These are phyloP conservation scores for Rhagium mordax DNA, from an alignment of 2,888 invertebrate species.

Conservation along the genomic window DNA sequence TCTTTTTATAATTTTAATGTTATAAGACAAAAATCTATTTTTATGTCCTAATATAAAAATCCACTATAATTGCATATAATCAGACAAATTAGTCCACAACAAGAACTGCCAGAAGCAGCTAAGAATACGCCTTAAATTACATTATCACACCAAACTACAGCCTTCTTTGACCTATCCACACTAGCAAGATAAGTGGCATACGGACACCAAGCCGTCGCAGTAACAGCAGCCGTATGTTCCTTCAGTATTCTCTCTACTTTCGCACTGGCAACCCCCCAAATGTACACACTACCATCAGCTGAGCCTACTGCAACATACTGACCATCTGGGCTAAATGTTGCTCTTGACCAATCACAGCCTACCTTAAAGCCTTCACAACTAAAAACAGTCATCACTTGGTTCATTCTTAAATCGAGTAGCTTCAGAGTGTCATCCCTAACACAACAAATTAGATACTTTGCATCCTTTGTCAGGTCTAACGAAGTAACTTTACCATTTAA, in stretches of 20 bases:
- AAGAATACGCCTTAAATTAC: constrained; percentile 6
- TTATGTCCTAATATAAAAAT: not conserved
- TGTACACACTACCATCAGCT: constrained; percentile 90
- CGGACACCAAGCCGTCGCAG: constrained; percentile 92
- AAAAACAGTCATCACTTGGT: constrained; percentile 89
- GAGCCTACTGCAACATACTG: constrained; percentile 93
- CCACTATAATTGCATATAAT: not conserved
- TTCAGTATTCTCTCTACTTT: constrained; percentile 85
- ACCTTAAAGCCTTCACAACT: constrained; percentile 97
- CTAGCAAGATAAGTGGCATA: constrained; percentile 85
- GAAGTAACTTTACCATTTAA: constrained; percentile 97
- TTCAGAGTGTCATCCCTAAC: constrained; percentile 96
- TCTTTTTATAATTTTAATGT: too few species aligned
- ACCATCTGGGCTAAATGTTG: constrained; percentile 93
- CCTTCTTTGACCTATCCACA: constrained; percentile 87
- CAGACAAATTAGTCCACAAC: not conserved
- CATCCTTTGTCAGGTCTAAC: constrained; percentile 93
- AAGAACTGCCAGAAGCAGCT: not conserved
- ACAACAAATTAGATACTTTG: constrained; percentile 91
- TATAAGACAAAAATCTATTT: too few species aligned
- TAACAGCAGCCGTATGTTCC: constrained; percentile 87
- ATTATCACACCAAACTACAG: constrained; percentile 78
- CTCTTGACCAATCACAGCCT: constrained; percentile 94
- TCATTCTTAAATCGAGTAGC: constrained; percentile 94
- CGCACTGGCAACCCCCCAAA: constrained; percentile 89